A percentile compares a stretch with the other conserved stretches of the same genome.
phyloP scores from a whole-genome alignment of 2,113 vertebrate species.

The Menidia beryllina region DNA sequence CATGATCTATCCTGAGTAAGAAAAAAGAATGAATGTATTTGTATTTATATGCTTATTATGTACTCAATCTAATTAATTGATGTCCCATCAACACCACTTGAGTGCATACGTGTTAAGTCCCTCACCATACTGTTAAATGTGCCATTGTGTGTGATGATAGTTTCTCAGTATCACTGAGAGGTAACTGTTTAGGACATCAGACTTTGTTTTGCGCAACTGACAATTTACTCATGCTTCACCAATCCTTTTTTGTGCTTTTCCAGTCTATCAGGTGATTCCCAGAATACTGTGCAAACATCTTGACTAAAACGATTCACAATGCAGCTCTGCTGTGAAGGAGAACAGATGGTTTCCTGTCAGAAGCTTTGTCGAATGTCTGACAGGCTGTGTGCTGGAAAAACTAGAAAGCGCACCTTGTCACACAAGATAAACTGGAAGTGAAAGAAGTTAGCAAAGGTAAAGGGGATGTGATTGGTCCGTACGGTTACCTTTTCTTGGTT shows the following conservation, averaged over 20 bases:
- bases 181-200: conserved; percentile 26
- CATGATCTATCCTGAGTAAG: neutral
- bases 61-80: too few relatives aligned
- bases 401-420: conserved; percentile 18
- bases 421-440: conserved; percentile 14
- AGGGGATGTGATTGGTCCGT: neutral
- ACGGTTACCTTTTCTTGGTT: conserved; percentile 76
- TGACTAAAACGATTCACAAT: neutral
- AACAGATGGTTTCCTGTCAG: conserved; percentile 21
- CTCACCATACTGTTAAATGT: too few relatives aligned
- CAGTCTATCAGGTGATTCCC: conserved; percentile 3
- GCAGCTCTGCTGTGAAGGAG: neutral
- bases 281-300: conserved; percentile 15
- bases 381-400: conserved; percentile 21
- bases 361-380: neutral
- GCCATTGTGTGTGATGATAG: conserved; percentile 14
- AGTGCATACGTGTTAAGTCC: too few relatives aligned
- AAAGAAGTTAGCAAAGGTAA: conserved; percentile 1
- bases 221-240: conserved; percentile 17
- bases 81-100: too few relatives aligned
- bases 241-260: conserved; percentile 6
- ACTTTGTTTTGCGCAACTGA: conserved; percentile 39
- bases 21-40: too few relatives aligned
- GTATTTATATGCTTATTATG: too few relatives aligned
- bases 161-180: neutral